Percentiles rank a stretch among this genome's conserved stretches.
These are phyloP conservation scores for Apteryx owenii DNA, from an alignment of 2,113 vertebrate genomes.

Conservation along the genomic window DNA sequence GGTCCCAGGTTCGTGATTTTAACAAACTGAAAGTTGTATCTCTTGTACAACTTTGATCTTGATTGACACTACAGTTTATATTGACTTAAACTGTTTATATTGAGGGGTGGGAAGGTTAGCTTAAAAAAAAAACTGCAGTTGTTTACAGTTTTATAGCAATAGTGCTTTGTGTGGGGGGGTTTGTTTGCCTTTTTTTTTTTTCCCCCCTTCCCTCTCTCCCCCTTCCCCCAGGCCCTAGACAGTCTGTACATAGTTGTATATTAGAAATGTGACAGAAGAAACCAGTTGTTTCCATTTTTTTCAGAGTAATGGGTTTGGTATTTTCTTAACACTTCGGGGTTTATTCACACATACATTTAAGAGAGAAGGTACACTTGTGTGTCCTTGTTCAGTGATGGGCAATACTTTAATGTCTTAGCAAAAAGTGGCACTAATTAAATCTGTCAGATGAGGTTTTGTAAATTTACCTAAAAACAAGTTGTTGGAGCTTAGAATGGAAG, in stretches of 20 bases:
- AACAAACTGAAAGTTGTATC: conserved; percentile 25
- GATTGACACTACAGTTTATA: conserved; percentile 33
- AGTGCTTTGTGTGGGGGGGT: conserved; percentile 53
- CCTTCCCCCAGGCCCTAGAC: conserved; percentile 27
- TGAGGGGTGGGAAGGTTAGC: conserved; percentile 48
- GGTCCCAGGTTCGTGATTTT: conserved; percentile 24
- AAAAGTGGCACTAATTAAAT: not conserved
- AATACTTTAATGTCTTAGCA: conserved; percentile 23
- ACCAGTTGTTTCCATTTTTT: conserved; percentile 64
- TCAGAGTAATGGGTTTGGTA: conserved; percentile 44
- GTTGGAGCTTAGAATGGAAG: not conserved
- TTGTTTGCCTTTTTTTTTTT: no score
- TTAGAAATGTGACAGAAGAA: conserved; percentile 66
- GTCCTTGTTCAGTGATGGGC: conserved; percentile 12
- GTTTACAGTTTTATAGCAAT: conserved; percentile 74
- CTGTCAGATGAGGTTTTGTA: conserved; percentile 68
- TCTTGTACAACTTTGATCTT: conserved; percentile 22
- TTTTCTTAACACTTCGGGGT: conserved; percentile 44
- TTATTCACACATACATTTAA: conserved; percentile 59
- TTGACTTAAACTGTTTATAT: conserved; percentile 14
- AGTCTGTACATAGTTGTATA: conserved; percentile 73
- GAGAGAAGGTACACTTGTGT: conserved; percentile 39
- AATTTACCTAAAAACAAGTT: conserved; percentile 55
- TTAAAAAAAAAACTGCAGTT: conserved; percentile 65
- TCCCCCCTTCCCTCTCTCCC: conserved; percentile 15